phyloP scores from a whole-genome alignment of 2,113 vertebrate species.

The Ivindomyrus marchei region DNA sequence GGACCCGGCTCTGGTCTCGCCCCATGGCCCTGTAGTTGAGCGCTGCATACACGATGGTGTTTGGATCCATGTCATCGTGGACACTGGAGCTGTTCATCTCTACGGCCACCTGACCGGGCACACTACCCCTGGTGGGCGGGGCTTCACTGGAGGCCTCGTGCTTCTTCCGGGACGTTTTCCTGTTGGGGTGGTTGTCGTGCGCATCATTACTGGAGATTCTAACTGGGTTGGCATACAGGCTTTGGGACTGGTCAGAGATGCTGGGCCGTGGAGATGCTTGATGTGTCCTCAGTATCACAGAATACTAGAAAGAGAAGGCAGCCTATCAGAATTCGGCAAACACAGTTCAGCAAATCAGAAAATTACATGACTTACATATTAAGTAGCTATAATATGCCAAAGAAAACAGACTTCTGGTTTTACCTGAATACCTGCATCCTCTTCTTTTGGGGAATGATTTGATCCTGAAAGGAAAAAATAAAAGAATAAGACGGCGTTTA shows the following conservation, averaged over 20 bases:
- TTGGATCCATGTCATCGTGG: not conserved
- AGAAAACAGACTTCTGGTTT: not conserved
- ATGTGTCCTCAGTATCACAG: not conserved
- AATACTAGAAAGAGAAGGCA: not conserved
- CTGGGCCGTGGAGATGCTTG: not conserved
- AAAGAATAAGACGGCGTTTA: not conserved
- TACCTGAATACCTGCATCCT: not conserved
- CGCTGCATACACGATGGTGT: slow-evolving; percentile 14
- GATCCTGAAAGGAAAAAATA: not conserved
- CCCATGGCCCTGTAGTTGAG: slow-evolving; percentile 6
- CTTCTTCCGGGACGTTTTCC: not conserved
- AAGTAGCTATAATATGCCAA: too few species aligned
- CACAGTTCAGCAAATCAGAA: not conserved
- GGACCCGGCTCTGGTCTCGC: not conserved
- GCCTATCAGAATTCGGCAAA: not conserved
- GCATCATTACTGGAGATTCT: not conserved
- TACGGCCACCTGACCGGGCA: not conserved
- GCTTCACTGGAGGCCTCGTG: not conserved
- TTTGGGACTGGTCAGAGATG: not conserved
- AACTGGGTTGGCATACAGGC: not conserved
- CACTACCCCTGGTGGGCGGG: not conserved
- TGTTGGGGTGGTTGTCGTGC: not conserved
- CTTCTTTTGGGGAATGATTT: not conserved
- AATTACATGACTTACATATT: not conserved
- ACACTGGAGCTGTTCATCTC: not conserved